These are phyloP conservation scores for Orchesella cincta DNA, from an alignment of 1,140 invertebrate species.

Conservation along the genomic window DNA sequence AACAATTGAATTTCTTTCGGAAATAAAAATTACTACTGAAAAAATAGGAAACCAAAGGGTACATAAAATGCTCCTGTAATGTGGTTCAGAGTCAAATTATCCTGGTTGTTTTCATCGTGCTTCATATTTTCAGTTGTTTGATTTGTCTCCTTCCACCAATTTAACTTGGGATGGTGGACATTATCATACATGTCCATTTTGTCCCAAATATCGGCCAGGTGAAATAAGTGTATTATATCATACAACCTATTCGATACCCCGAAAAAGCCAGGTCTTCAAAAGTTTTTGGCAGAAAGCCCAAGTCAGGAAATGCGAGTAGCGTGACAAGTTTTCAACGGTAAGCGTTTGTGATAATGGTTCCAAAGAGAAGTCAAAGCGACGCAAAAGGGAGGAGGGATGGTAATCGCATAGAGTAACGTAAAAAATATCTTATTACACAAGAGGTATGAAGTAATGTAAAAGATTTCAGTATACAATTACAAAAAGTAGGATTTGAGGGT, in stretches of 20 bases:
- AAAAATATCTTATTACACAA: too few relatives aligned
- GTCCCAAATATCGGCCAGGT: conserved; percentile 25
- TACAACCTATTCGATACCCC: background rate
- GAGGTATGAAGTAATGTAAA: too few relatives aligned
- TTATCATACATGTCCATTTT: conserved; percentile 10
- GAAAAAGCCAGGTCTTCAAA: conserved; percentile 6
- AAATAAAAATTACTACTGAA: too few relatives aligned
- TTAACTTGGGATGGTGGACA: background rate
- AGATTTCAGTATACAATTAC: too few relatives aligned
- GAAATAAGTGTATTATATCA: conserved; percentile 20
- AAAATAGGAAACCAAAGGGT: background rate
- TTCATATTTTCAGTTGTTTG: background rate
- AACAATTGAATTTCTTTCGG: too few relatives aligned
- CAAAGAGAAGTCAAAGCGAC: background rate
- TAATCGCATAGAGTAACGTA: too few relatives aligned
- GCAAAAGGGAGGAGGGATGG: too few relatives aligned
- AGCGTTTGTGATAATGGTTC: background rate
- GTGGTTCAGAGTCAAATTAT: background rate
- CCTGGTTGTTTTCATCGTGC: background rate
- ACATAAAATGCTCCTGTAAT: conserved; percentile 20
- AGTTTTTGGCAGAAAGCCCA: background rate
- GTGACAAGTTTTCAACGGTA: background rate
- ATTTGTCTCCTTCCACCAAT: conserved; percentile 7
- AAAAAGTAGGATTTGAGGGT: too few relatives aligned
- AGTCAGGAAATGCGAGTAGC: conserved; percentile 8